A percentile compares a stretch with the other conserved stretches of the same genome.
Evolutionary conservation across 2,888 invertebrate genomes (phyloP).

Genomic region (Amphipoea lucens): DNA sequence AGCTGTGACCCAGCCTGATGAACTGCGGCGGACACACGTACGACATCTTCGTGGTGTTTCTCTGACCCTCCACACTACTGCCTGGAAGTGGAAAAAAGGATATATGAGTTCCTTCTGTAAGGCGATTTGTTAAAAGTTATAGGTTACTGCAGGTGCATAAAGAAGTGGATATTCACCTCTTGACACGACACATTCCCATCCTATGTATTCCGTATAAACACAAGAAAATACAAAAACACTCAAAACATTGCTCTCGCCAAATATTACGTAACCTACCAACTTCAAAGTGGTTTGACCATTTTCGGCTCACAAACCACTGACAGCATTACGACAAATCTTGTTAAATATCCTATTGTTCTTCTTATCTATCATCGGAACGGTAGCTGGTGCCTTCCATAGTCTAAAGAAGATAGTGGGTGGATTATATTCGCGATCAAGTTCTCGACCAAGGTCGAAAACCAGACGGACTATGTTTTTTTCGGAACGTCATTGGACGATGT

Average conservation of each 20-base stretch:
- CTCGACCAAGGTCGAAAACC: constrained; percentile 67
- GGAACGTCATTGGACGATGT: constrained; percentile 9
- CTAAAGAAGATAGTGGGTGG: constrained; percentile 64
- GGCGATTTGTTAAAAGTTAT: not conserved
- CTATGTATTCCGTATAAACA: not conserved
- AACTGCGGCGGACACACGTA: constrained; percentile 93
- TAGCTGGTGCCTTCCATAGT: constrained; percentile 46
- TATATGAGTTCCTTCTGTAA: not conserved
- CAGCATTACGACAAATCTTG: constrained; percentile 48
- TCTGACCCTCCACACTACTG: constrained; percentile 77
- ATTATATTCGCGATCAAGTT: constrained; percentile 66
- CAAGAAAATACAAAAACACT: constrained; percentile 5
- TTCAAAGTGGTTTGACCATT: constrained; percentile 53
- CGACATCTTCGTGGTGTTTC: constrained; percentile 85
- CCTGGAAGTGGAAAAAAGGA: constrained; percentile 69
- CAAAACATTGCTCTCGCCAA: constrained; percentile 5
- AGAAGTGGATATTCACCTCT: not conserved
- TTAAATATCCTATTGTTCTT: constrained; percentile 66
- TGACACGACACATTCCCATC: not conserved
- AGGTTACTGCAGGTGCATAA: no score
- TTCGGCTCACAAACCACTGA: constrained; percentile 38
- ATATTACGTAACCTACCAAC: constrained; percentile 24
- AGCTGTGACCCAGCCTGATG: constrained; percentile 93
- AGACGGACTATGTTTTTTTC: constrained; percentile 41
- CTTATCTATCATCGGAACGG: constrained; percentile 61